Evolutionary conservation across 1,140 invertebrate species (phyloP).

Genomic region (Adelges cooleyi): DNA sequence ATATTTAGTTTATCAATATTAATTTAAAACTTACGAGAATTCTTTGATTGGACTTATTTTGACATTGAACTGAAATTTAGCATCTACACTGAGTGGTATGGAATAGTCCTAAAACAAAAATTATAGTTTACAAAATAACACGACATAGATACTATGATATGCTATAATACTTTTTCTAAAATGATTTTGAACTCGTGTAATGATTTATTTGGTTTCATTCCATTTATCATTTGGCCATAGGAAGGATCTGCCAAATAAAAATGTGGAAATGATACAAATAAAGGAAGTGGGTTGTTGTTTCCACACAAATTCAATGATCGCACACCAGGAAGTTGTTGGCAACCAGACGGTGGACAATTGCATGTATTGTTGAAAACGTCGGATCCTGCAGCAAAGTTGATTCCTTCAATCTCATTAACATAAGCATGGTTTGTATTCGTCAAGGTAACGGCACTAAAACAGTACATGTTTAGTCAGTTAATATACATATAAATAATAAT

Average conservation of each 20-base stretch:
- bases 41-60: conserved; percentile 50
- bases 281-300: conserved; percentile 41
- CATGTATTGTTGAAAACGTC: conserved; percentile 18
- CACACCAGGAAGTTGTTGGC: conserved; percentile 3
- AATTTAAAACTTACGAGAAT: conserved; percentile 47
- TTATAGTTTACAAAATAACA: background rate
- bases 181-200: conserved; percentile 49
- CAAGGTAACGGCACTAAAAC: conserved; percentile 18
- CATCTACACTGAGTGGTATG: conserved; percentile 59
- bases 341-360: conserved; percentile 4
- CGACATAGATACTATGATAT: background rate
- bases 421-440: background rate
- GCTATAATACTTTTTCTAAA: conserved; percentile 56
- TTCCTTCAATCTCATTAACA: conserved; percentile 14
- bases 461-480: background rate
- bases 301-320: conserved; percentile 4
- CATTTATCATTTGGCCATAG: conserved; percentile 44
- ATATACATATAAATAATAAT: background rate
- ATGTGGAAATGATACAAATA: conserved; percentile 57
- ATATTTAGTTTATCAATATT: background rate
- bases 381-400: background rate
- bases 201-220: conserved; percentile 46
- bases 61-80: conserved; percentile 65
- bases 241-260: conserved; percentile 52
- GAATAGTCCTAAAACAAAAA: conserved; percentile 49